Conservation (phyloP, 2,888 invertebrate genomes). For the Apamea epomidion region DNA sequence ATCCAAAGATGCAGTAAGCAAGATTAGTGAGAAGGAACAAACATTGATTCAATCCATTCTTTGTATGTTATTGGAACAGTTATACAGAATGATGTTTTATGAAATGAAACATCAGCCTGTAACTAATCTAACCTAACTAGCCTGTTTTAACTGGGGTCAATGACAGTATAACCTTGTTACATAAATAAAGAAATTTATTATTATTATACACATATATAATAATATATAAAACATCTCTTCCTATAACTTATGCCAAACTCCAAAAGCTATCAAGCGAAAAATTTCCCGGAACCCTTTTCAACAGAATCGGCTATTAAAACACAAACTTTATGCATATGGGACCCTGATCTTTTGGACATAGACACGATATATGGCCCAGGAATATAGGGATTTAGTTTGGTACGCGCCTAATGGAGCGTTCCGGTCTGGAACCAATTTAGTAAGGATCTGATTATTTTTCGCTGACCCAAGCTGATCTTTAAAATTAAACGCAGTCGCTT, state of each 20-base stretch:
- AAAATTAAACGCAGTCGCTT: not conserved
- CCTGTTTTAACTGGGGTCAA: not conserved
- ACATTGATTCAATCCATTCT: not conserved
- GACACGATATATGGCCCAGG: slow-evolving; percentile 62
- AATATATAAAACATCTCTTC: not conserved
- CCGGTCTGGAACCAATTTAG: slow-evolving; percentile 28
- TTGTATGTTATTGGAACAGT: not conserved
- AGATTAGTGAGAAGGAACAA: not conserved
- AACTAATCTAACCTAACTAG: not conserved
- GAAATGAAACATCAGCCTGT: too few relatives aligned
- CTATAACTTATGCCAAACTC: slow-evolving; percentile 20
- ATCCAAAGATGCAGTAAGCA: not conserved
- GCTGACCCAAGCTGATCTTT: not conserved
- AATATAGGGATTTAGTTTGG: slow-evolving; percentile 47
- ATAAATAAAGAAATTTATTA: too few relatives aligned
- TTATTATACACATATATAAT: too few relatives aligned
- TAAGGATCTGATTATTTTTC: slow-evolving; percentile 2
- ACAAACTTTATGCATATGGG: slow-evolving; percentile 83
- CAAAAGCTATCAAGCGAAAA: slow-evolving; percentile 80
- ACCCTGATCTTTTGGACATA: slow-evolving; percentile 69
- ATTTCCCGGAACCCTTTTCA: slow-evolving; percentile 81
- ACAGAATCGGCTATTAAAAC: slow-evolving; percentile 83
- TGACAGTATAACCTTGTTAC: too few relatives aligned
- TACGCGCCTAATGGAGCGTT: slow-evolving; percentile 32
- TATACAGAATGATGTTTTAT: too few relatives aligned